Percentiles rank a stretch among this genome's conserved stretches.
phyloP scores from a whole-genome alignment of 1,140 invertebrate genomes.

The Euglossa dilemma region DNA sequence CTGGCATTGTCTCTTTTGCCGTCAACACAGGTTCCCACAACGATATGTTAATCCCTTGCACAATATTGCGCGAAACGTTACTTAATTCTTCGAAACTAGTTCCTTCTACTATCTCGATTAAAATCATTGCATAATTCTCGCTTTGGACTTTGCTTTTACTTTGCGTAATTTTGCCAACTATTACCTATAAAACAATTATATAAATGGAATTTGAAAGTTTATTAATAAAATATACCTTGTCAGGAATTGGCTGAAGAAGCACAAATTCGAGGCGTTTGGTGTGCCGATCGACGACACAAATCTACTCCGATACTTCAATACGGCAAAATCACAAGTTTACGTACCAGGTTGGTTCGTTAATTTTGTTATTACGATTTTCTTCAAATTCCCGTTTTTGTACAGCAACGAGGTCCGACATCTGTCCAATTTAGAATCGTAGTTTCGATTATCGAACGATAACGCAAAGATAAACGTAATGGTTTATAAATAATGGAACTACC shows the following conservation, averaged over 20 bases:
- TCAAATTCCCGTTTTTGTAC: not conserved
- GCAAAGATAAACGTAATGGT: not conserved
- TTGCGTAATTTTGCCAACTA: not conserved
- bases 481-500: not conserved
- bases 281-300: conserved; percentile 51
- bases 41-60: not conserved
- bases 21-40: conserved; percentile 73
- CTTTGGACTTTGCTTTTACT: not conserved
- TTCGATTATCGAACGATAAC: not conserved
- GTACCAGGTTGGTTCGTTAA: conserved; percentile 65
- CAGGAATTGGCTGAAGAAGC: conserved; percentile 70
- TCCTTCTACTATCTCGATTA: not conserved
- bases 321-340: conserved; percentile 68
- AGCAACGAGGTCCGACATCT: not conserved
- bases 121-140: too few relatives aligned
- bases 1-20: conserved; percentile 77
- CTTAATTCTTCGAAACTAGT: not conserved
- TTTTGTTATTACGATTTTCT: not conserved
- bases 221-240: conserved; percentile 20
- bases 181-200: too few relatives aligned
- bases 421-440: not conserved
- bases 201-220: not conserved
- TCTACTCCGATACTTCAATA: conserved; percentile 59
- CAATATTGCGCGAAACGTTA: not conserved
- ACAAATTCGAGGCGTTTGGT: conserved; percentile 70